Conservation (phyloP, 2,888 invertebrate species). For the Carcina quercana region DNA sequence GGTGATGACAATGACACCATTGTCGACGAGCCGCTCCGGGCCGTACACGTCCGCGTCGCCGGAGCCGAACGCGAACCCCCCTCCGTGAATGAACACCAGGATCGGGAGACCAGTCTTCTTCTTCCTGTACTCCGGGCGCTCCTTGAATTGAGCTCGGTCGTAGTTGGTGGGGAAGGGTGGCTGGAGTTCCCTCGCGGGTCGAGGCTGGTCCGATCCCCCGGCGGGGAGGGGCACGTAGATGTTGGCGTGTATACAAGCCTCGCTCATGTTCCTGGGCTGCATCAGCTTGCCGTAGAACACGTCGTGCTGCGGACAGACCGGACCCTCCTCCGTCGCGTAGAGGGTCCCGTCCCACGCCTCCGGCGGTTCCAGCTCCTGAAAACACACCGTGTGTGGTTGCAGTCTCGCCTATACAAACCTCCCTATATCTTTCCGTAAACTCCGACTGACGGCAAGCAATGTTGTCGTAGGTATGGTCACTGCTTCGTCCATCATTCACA, state of each 20-base stretch:
- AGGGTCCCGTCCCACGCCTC: constrained; percentile 66
- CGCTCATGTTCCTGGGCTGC: constrained; percentile 34
- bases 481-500: no score
- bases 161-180: constrained; percentile 21
- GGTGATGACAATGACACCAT: constrained; percentile 53
- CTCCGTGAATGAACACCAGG: constrained; percentile 59
- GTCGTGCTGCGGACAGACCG: constrained; percentile 76
- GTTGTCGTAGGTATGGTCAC: no score
- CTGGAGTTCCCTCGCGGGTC: constrained; percentile 16
- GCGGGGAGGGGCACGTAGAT: constrained; percentile 45
- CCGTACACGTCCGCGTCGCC: constrained; percentile 54
- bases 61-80: constrained; percentile 58
- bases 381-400: no score
- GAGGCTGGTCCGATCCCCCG: constrained; percentile 13
- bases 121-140: constrained; percentile 6
- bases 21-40: constrained; percentile 49
- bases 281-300: constrained; percentile 43
- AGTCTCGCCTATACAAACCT: no score
- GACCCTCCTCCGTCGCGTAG: constrained; percentile 73
- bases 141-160: constrained; percentile 7
- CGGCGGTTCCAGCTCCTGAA: constrained; percentile 68
- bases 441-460: no score
- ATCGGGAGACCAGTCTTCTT: constrained; percentile 35
- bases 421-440: no score
- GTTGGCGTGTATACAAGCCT: constrained; percentile 57